Percentiles rank a stretch among this genome's conserved stretches.
Evolutionary conservation across 1,140 invertebrate species (phyloP).

Genomic region (Megalonaias nervosa): DNA sequence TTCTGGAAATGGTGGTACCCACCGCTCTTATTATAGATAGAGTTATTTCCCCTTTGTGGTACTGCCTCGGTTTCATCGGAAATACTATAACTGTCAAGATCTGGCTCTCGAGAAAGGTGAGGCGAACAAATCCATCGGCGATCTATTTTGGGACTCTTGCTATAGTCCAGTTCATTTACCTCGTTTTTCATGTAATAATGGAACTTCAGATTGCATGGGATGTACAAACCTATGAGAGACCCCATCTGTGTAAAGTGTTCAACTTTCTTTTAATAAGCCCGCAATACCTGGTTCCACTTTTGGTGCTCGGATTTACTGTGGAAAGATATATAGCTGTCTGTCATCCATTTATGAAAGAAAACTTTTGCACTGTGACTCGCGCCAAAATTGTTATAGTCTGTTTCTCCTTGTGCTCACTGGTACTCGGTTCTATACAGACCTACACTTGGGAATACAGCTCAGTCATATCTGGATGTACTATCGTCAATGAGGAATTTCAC

Average conservation of each 20-base stretch:
- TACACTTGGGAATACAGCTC: slow-evolving; percentile 41
- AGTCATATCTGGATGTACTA: slow-evolving; percentile 13
- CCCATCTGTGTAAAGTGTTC: slow-evolving; percentile 55
- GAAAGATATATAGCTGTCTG: slow-evolving; percentile 97
- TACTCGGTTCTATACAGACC: slow-evolving; percentile 49
- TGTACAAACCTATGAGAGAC: slow-evolving; percentile 43
- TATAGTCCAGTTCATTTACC: slow-evolving; percentile 62
- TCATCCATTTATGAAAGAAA: slow-evolving; percentile 82
- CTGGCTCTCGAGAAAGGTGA: slow-evolving; percentile 61
- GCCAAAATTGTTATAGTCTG: slow-evolving; percentile 47
- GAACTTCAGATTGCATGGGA: slow-evolving; percentile 60
- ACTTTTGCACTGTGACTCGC: slow-evolving; percentile 55
- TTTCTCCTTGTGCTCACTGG: slow-evolving; percentile 43
- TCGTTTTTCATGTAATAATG: slow-evolving; percentile 60
- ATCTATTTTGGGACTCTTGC: slow-evolving; percentile 66
- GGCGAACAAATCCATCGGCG: slow-evolving; percentile 66
- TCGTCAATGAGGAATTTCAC: slow-evolving; percentile 38
- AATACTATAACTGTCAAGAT: slow-evolving; percentile 64
- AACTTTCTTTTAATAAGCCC: slow-evolving; percentile 56
- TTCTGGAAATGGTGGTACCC: slow-evolving; percentile 49
- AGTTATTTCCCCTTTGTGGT: slow-evolving; percentile 64
- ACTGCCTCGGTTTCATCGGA: slow-evolving; percentile 64
- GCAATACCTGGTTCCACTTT: slow-evolving; percentile 64
- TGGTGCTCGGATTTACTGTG: slow-evolving; percentile 85
- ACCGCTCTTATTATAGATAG: slow-evolving; percentile 47